Evolutionary conservation across 1,140 invertebrate species (phyloP).

Genomic region (Anoplolepis gracilipes): DNA sequence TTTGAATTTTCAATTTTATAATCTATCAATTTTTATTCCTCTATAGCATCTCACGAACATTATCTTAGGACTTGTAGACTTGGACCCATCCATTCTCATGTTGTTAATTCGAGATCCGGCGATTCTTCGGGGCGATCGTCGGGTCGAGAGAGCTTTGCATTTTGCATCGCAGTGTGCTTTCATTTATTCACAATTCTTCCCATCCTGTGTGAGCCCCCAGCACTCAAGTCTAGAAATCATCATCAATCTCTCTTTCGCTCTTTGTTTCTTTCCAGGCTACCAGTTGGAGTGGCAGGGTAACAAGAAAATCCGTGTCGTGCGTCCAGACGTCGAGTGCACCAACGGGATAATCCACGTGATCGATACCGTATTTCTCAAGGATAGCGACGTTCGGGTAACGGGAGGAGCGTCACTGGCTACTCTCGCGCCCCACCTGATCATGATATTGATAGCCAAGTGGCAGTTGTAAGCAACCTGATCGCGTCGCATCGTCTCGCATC

Average conservation of each 20-base stretch:
- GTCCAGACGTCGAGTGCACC: constrained; percentile 95
- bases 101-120: constrained; percentile 3
- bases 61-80: not conserved
- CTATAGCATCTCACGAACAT: constrained; percentile 11
- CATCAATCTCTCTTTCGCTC: constrained; percentile 14
- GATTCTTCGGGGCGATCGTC: not conserved
- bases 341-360: constrained; percentile 98
- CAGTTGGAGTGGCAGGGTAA: constrained; percentile 92
- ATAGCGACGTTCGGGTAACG: constrained; percentile 93
- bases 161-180: constrained; percentile 55
- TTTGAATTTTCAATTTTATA: not conserved
- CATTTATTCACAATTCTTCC: constrained; percentile 1
- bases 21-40: not conserved
- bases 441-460: constrained; percentile 84
- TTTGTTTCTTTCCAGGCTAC: constrained; percentile 88
- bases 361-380: constrained; percentile 92
- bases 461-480: constrained; percentile 79
- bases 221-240: not conserved
- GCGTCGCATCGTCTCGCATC: constrained; percentile 43
- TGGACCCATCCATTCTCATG: not conserved
- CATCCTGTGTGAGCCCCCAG: not conserved
- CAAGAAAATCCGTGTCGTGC: constrained; percentile 92
- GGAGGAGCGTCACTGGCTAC: constrained; percentile 81
- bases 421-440: constrained; percentile 82
- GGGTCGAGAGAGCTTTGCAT: constrained; percentile 37